Evolutionary conservation across 2,888 invertebrate species (phyloP).

Genomic region (Lucinisca nassula): DNA sequence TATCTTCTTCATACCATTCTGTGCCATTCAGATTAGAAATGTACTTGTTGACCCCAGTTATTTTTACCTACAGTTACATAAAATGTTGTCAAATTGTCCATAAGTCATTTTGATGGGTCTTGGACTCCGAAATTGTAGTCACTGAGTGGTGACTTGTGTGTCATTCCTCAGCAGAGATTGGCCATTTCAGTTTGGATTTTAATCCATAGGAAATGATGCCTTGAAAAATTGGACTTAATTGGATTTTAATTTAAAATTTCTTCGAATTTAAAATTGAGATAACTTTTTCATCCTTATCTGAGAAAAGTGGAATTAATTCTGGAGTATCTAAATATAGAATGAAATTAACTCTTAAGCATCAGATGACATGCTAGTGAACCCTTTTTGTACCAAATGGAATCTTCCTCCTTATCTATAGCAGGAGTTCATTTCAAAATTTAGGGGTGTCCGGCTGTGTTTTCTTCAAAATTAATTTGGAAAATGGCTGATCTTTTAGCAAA

Average conservation of each 20-base stretch:
- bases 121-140: not conserved
- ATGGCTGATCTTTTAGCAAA: too few relatives aligned
- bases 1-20: not conserved
- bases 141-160: not conserved
- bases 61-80: not conserved
- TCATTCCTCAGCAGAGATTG: not conserved
- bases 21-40: not conserved
- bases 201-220: slow-evolving; percentile 5
- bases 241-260: not conserved
- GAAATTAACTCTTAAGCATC: too few relatives aligned
- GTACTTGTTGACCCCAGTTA: not conserved
- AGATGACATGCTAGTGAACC: too few relatives aligned
- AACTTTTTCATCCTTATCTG: not conserved
- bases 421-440: too few relatives aligned
- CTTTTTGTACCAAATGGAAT: too few relatives aligned
- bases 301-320: not conserved
- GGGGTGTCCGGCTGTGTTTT: too few relatives aligned
- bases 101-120: not conserved
- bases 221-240: not conserved
- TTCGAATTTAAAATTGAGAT: not conserved
- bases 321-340: not conserved
- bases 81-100: not conserved
- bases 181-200: slow-evolving; percentile 9
- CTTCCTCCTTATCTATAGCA: too few relatives aligned
- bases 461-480: too few relatives aligned